phyloP scores from a whole-genome alignment of 2,888 invertebrate species.

The Morinoia aosen region DNA sequence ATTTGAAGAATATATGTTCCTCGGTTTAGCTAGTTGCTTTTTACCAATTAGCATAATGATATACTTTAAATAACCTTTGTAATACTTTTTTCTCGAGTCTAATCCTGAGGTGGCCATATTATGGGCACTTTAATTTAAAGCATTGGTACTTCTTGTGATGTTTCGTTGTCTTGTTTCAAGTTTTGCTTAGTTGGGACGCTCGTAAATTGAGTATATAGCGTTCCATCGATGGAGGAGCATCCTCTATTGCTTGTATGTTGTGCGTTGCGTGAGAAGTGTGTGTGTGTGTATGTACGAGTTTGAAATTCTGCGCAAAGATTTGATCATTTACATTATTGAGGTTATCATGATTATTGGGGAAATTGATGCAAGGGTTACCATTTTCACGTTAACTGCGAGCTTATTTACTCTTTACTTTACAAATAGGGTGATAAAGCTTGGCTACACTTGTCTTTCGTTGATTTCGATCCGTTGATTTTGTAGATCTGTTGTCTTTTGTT shows the following conservation, averaged over 20 bases:
- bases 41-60: background rate
- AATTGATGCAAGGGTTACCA: background rate
- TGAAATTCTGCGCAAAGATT: background rate
- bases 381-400: too few relatives aligned
- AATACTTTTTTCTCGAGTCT: background rate
- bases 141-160: background rate
- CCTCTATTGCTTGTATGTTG: background rate
- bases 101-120: background rate
- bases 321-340: background rate
- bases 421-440: background rate
- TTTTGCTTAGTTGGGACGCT: background rate
- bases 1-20: conserved; percentile 7
- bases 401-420: background rate
- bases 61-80: background rate
- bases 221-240: background rate
- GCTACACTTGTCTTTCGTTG: too few relatives aligned
- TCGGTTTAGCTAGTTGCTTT: background rate
- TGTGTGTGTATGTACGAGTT: background rate
- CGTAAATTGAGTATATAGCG: background rate
- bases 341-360: background rate
- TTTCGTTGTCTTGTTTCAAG: background rate
- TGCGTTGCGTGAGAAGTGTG: background rate
- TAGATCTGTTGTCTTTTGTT: background rate
- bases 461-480: too few relatives aligned
- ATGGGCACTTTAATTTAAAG: conserved; percentile 15